These are phyloP conservation scores for Ranitomeya imitator DNA, from an alignment of 2,113 vertebrate genomes.

Conservation along the genomic window DNA sequence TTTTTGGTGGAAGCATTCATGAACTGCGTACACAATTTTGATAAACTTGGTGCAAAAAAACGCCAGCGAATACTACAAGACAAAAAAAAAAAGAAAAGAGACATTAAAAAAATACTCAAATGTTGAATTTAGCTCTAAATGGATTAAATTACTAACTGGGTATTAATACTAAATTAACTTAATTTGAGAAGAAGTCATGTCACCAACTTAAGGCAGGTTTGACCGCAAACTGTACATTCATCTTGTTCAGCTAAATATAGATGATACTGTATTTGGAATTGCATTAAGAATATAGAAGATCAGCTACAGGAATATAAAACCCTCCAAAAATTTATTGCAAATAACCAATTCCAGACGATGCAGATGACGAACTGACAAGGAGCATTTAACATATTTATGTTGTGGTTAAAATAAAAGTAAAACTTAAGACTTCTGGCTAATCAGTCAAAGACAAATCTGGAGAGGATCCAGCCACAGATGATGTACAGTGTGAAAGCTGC, in stretches of 20 bases:
- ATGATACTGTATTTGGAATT: background rate
- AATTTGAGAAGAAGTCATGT: too few species aligned
- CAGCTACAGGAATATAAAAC: background rate
- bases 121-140: too few species aligned
- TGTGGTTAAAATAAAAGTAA: constrained; percentile 44
- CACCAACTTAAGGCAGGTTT: background rate
- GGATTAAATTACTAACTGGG: too few species aligned
- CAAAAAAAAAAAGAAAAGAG: too few species aligned
- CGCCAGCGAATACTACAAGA: too few species aligned
- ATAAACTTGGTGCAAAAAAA: too few species aligned
- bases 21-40: too few species aligned
- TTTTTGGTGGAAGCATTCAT: too few species aligned
- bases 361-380: constrained; percentile 22
- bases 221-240: background rate
- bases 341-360: constrained; percentile 29
- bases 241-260: background rate
- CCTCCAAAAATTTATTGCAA: constrained; percentile 1
- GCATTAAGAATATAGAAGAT: background rate
- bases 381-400: constrained; percentile 37
- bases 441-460: constrained; percentile 18
- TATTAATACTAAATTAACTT: too few species aligned
- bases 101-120: too few species aligned
- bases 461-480: constrained; percentile 38
- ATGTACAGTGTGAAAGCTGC: constrained; percentile 42
- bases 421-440: constrained; percentile 39